These are phyloP conservation scores for Eilema depressum DNA, from an alignment of 2,888 invertebrate species.

Conservation along the genomic window DNA sequence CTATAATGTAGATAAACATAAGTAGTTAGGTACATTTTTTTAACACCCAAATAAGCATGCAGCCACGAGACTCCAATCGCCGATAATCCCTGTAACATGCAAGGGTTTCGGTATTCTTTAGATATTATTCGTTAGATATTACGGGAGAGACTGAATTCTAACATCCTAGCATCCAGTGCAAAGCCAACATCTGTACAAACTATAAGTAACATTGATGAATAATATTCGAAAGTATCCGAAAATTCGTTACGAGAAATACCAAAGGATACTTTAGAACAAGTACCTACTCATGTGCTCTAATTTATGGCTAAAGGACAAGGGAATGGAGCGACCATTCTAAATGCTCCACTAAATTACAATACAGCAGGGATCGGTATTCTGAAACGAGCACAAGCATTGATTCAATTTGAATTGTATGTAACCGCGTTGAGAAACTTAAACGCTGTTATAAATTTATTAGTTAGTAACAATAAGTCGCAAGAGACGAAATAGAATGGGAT, in stretches of 20 bases:
- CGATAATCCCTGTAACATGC: too few species aligned
- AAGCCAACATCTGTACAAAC: too few species aligned
- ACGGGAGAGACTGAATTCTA: too few species aligned
- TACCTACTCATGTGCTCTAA: slow-evolving; percentile 56
- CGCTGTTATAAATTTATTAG: slow-evolving; percentile 47
- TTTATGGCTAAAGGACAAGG: slow-evolving; percentile 59
- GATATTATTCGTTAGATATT: too few species aligned
- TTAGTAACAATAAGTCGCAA: slow-evolving; percentile 37
- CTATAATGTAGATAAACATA: neutral
- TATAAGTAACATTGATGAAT: neutral
- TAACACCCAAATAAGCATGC: too few species aligned
- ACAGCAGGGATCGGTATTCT: slow-evolving; percentile 55
- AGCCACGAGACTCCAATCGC: too few species aligned
- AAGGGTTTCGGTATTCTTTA: too few species aligned
- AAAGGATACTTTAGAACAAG: slow-evolving; percentile 10
- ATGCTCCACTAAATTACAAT: slow-evolving; percentile 57
- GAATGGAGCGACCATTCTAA: slow-evolving; percentile 59
- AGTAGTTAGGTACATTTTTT: too few species aligned
- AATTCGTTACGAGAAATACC: neutral
- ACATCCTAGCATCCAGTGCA: too few species aligned
- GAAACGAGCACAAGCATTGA: slow-evolving; percentile 47
- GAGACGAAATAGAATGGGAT: slow-evolving; percentile 17
- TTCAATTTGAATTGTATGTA: slow-evolving; percentile 48
- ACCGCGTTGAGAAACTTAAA: slow-evolving; percentile 49
- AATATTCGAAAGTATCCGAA: neutral